Evolutionary conservation across 2,113 vertebrate genomes (phyloP).

Genomic region (Hypanus sabinus): DNA sequence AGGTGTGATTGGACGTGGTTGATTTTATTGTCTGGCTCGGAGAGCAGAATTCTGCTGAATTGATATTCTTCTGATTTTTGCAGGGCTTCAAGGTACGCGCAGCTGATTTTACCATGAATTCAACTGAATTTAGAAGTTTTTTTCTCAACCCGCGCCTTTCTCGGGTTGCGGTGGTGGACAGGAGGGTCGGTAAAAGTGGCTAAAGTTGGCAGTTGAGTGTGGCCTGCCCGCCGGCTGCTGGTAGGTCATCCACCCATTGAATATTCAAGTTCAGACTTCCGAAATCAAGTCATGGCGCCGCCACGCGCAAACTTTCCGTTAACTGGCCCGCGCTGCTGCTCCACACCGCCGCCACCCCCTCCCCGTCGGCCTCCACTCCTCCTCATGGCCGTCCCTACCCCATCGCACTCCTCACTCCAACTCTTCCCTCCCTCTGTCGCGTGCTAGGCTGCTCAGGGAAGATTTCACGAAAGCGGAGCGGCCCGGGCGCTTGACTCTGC

Average conservation of each 20-base stretch:
- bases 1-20: constrained; percentile 88
- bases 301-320: neutral
- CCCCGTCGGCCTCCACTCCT: neutral
- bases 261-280: constrained; percentile 17
- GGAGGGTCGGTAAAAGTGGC: neutral
- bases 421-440: too few species aligned
- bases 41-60: constrained; percentile 82
- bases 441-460: too few species aligned
- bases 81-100: constrained; percentile 38
- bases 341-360: neutral
- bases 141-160: neutral
- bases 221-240: constrained; percentile 5
- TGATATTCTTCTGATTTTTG: constrained; percentile 40
- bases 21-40: constrained; percentile 94
- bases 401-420: too few species aligned
- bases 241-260: neutral
- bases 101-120: constrained; percentile 28
- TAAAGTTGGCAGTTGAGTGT: constrained; percentile 17
- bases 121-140: constrained; percentile 14
- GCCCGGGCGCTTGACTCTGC: neutral
- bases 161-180: neutral
- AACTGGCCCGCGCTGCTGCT: neutral
- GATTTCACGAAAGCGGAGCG: neutral
- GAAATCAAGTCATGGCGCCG: neutral
- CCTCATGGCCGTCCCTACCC: too few species aligned